These are phyloP conservation scores for Choloepus didactylus DNA, from an alignment of 2,797 vertebrate genomes.

Conservation along the genomic window DNA sequence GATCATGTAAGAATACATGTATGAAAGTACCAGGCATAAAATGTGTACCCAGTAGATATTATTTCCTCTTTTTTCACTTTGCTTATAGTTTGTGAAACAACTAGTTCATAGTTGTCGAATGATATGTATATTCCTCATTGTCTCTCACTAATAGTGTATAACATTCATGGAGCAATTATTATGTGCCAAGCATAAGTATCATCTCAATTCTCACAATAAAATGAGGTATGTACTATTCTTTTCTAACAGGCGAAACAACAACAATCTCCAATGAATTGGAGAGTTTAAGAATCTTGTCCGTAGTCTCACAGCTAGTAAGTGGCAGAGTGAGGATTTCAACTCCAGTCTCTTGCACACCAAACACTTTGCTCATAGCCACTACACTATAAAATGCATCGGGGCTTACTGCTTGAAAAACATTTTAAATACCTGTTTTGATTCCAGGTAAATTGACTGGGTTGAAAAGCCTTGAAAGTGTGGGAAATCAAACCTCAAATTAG, in stretches of 20 bases:
- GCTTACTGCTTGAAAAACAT: conserved; percentile 16
- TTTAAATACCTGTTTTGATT: conserved; percentile 40
- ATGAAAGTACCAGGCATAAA: neutral
- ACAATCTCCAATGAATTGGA: neutral
- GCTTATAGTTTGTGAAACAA: neutral
- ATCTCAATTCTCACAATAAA: neutral
- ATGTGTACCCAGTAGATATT: neutral
- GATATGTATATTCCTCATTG: neutral
- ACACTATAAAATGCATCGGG: neutral
- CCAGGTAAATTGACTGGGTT: neutral
- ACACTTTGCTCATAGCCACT: neutral
- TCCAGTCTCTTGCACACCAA: neutral
- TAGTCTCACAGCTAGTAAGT: neutral
- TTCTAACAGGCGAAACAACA: no score
- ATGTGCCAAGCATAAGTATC: neutral
- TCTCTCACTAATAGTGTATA: neutral
- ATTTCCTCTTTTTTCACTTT: neutral
- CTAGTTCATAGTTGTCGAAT: neutral
- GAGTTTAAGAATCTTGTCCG: neutral
- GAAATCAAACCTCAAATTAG: neutral
- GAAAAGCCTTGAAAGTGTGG: neutral
- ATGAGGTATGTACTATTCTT: neutral
- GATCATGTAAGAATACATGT: neutral
- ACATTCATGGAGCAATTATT: neutral
- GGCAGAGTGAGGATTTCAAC: neutral